A percentile compares a stretch with the other conserved stretches of the same genome.
Conservation (phyloP, 2,113 vertebrate species). For the Panthera tigris region DNA sequence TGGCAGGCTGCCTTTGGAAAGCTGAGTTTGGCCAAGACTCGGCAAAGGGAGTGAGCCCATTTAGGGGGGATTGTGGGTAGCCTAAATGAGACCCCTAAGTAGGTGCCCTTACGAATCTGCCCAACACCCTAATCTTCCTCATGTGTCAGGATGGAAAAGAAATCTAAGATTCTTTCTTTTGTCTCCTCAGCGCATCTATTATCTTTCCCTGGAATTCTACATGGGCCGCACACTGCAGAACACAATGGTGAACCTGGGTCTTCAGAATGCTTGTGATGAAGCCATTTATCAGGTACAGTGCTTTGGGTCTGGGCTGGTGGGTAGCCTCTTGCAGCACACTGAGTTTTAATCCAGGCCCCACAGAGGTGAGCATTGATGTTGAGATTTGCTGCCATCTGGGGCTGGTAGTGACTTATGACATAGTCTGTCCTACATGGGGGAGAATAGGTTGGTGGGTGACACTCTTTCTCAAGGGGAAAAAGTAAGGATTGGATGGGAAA, state of each 20-base stretch:
- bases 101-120: background rate
- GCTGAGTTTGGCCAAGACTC: background rate
- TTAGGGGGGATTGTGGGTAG: background rate
- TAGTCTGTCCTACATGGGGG: background rate
- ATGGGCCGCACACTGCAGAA: constrained; percentile 95
- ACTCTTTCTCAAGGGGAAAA: background rate
- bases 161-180: constrained; percentile 7
- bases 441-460: background rate
- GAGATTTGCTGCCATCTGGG: fast-evolving
- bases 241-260: constrained; percentile 93
- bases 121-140: background rate
- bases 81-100: too few relatives aligned
- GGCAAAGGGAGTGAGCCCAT: background rate
- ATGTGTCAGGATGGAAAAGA: background rate
- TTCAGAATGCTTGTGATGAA: constrained; percentile 92
- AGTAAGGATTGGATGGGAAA: background rate
- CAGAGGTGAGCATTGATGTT: background rate
- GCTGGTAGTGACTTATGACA: fast-evolving
- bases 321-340: fast-evolving
- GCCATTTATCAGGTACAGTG: constrained; percentile 91
- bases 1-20: background rate
- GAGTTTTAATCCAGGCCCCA: background rate
- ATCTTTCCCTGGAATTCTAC: constrained; percentile 94
- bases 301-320: background rate
- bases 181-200: constrained; percentile 88